Conservation (phyloP, 1,140 invertebrate species). For the Amphibalanus amphitrite region DNA sequence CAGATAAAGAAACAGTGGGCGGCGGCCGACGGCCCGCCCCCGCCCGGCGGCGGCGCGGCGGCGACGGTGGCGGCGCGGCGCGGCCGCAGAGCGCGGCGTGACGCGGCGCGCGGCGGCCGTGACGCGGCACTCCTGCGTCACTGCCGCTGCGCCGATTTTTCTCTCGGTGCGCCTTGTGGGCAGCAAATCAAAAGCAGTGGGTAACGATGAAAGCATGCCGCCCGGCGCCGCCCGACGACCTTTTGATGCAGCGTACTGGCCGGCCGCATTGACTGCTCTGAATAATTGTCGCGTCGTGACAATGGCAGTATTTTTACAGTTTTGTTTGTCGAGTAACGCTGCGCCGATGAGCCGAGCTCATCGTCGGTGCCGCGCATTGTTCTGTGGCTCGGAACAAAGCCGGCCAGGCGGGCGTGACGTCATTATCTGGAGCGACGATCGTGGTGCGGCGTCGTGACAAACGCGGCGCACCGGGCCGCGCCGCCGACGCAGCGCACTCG, state of each 20-base stretch:
- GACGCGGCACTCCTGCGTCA: not conserved
- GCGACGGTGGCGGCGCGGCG: not conserved
- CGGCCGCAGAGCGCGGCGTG: not conserved
- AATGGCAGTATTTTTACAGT: slow-evolving; percentile 1
- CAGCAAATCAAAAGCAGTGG: not conserved
- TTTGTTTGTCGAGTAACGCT: not conserved
- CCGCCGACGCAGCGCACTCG: not conserved
- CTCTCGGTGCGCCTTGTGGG: not conserved
- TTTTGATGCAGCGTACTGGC: not conserved
- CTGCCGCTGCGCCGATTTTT: not conserved
- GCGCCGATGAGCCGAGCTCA: not conserved
- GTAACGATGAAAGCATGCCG: not conserved
- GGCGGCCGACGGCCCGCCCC: too few relatives aligned
- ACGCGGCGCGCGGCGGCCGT: not conserved
- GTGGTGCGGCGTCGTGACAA: not conserved
- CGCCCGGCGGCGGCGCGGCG: too few relatives aligned
- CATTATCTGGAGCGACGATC: not conserved
- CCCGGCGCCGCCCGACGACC: not conserved
- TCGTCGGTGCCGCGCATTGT: not conserved
- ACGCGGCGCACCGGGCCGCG: not conserved
- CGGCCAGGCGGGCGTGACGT: not conserved
- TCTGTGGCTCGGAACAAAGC: slow-evolving; percentile 1
- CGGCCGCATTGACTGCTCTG: not conserved
- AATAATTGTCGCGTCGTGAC: not conserved
- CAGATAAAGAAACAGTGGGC: not conserved